A percentile compares a stretch with the other conserved stretches of the same genome.
phyloP scores from a whole-genome alignment of 2,888 invertebrate species.

The Ephialtes manifestator region DNA sequence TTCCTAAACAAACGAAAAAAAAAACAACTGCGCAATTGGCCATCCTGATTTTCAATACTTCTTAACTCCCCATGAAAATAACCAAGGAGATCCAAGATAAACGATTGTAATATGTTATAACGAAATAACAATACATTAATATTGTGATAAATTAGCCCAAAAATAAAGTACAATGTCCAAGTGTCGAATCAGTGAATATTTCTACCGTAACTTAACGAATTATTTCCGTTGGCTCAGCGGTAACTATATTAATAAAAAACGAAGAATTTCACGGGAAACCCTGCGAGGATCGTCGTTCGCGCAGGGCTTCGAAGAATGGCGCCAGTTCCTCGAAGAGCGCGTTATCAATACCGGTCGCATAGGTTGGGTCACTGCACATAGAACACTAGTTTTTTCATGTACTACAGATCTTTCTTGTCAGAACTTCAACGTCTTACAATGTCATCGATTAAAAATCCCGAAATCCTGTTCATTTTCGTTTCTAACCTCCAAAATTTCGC shows the following conservation, averaged over 20 bases:
- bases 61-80: too few relatives aligned
- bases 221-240: not conserved
- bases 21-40: too few relatives aligned
- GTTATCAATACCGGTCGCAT: conserved; percentile 32
- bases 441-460: conserved; percentile 87
- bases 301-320: conserved; percentile 59
- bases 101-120: not conserved
- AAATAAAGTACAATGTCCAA: not conserved
- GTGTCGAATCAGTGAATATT: not conserved
- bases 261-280: not conserved
- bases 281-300: not conserved
- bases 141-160: not conserved
- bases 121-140: not conserved
- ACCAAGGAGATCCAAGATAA: too few relatives aligned
- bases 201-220: not conserved
- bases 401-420: conserved; percentile 52
- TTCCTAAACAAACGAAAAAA: too few relatives aligned
- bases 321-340: conserved; percentile 40
- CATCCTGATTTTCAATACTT: too few relatives aligned
- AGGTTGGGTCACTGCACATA: conserved; percentile 36
- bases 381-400: conserved; percentile 51
- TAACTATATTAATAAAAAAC: not conserved
- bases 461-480: conserved; percentile 99
- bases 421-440: conserved; percentile 74
- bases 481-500: not conserved